These are phyloP conservation scores for Diadumene lineata DNA, from an alignment of 92 coral and sea anemone species.

Conservation along the genomic window DNA sequence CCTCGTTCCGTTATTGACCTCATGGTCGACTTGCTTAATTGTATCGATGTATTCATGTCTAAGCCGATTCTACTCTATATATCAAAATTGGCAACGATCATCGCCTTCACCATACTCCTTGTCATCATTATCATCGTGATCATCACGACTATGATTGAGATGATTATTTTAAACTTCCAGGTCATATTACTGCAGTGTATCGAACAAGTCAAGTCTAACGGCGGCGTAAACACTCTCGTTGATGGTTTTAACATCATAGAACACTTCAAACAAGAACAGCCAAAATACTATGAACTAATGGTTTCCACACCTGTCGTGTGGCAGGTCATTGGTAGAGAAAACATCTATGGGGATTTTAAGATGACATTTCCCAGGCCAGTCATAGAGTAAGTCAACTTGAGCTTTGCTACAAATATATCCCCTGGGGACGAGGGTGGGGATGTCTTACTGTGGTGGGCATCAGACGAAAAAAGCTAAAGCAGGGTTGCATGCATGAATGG, in stretches of 20 bases:
- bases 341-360: constrained; percentile 62
- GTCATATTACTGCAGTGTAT: constrained; percentile 72
- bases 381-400: constrained; percentile 68
- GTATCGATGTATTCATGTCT: too few species aligned
- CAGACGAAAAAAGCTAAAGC: too few species aligned
- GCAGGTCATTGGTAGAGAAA: constrained; percentile 57
- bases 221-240: constrained; percentile 71
- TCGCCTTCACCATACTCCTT: too few species aligned
- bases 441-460: too few species aligned
- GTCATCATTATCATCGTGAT: too few species aligned
- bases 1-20: too few species aligned
- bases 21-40: too few species aligned
- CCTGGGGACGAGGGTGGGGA: too few species aligned
- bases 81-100: too few species aligned
- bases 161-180: constrained; percentile 12
- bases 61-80: too few species aligned
- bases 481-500: too few species aligned
- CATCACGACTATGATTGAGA: not conserved
- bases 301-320: constrained; percentile 68
- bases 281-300: constrained; percentile 54
- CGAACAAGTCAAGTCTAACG: constrained; percentile 58
- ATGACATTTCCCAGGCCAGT: constrained; percentile 71
- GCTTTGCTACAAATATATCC: too few species aligned
- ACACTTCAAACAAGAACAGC: constrained; percentile 54
- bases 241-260: constrained; percentile 74